Percentiles rank a stretch among this genome's conserved stretches.
phyloP scores from a whole-genome alignment of 2,797 vertebrate genomes.

The Microctenopoma steveboyesi region DNA sequence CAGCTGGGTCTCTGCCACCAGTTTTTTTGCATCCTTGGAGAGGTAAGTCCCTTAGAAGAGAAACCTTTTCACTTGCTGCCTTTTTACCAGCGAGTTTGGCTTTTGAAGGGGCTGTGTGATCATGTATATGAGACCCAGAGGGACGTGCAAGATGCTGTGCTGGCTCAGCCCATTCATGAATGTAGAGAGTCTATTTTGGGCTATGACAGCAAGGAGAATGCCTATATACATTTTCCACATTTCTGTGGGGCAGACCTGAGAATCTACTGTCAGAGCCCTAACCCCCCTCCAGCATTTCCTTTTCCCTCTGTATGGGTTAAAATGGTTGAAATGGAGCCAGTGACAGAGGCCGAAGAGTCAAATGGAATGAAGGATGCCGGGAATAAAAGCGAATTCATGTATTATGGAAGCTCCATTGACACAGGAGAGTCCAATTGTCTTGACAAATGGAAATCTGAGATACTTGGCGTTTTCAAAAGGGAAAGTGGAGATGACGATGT shows the following conservation, averaged over 20 bases:
- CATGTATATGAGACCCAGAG: conserved; percentile 97
- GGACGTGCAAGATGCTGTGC: conserved; percentile 93
- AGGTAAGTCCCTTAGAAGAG: conserved; percentile 91
- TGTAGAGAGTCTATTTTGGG: conserved; percentile 98
- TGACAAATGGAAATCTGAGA: conserved; percentile 34
- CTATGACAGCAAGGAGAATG: conserved; percentile 94
- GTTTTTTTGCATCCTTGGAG: conserved; percentile 92
- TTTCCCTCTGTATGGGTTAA: conserved; percentile 82
- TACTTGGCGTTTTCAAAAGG: conserved; percentile 39
- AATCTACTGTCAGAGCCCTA: conserved; percentile 95
- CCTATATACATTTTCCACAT: conserved; percentile 98
- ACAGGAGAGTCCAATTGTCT: conserved; percentile 45
- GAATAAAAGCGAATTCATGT: conserved; percentile 21
- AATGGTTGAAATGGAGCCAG: conserved; percentile 63
- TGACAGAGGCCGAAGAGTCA: conserved; percentile 41
- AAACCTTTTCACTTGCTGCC: conserved; percentile 92
- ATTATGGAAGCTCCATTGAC: conserved; percentile 31
- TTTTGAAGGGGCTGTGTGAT: conserved; percentile 97
- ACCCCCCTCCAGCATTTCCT: conserved; percentile 87
- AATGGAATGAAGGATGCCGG: conserved; percentile 52
- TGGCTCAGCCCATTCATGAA: conserved; percentile 97
- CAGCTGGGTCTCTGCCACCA: conserved; percentile 92
- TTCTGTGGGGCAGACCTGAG: conserved; percentile 97
- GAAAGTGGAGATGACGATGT: conserved; percentile 53
- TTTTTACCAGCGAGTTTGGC: conserved; percentile 94